These are phyloP conservation scores for Diplodus sargus DNA, from an alignment of 2,797 vertebrate species.

Conservation along the genomic window DNA sequence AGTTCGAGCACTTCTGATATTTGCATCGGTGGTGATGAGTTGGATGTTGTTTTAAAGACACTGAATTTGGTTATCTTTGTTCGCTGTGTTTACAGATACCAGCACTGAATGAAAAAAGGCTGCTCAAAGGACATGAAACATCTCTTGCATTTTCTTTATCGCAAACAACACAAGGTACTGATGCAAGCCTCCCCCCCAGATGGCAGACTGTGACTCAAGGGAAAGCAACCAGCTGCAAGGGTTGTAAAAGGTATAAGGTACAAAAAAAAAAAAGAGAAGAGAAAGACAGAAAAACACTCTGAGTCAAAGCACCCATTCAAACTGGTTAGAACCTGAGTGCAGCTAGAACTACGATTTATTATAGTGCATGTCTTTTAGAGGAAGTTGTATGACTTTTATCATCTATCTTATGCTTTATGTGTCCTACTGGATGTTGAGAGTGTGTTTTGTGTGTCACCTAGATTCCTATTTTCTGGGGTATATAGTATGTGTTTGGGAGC, in stretches of 20 bases:
- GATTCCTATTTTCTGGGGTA: too few species aligned
- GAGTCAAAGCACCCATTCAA: not conserved
- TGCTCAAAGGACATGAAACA: not conserved
- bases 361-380: not conserved
- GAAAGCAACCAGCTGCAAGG: constrained; percentile 18
- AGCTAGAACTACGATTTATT: constrained; percentile 10
- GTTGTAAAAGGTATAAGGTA: constrained; percentile 9
- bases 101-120: not conserved
- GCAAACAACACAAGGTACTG: constrained; percentile 9
- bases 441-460: not conserved
- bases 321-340: constrained; percentile 1
- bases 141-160: not conserved
- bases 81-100: too few species aligned
- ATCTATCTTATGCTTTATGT: constrained; percentile 4
- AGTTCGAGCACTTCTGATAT: not conserved
- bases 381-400: not conserved
- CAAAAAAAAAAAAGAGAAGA: not conserved
- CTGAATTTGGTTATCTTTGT: not conserved
- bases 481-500: not conserved
- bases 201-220: not conserved
- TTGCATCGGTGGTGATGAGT: not conserved
- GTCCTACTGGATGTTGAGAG: not conserved
- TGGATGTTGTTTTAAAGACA: not conserved
- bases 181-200: not conserved
- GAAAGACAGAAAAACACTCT: constrained; percentile 17